phyloP scores from a whole-genome alignment of 35 echinoderm and acorn worm species.

The Ophiothrix spiculata region DNA sequence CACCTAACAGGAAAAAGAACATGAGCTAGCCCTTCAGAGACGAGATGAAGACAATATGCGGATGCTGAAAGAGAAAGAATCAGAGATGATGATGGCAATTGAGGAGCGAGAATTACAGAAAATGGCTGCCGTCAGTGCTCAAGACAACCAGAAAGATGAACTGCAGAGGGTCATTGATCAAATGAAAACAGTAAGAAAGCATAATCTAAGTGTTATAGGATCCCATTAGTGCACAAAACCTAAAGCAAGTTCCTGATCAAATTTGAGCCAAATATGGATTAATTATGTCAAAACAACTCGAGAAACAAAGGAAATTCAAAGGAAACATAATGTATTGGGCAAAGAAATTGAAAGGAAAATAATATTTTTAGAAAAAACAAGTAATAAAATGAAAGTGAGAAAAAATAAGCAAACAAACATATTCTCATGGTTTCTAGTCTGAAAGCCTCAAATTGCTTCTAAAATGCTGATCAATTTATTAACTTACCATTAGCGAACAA shows the following conservation, averaged over 20 bases:
- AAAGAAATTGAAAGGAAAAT: too few species aligned
- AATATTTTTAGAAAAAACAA: too few species aligned
- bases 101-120: conserved; percentile 98
- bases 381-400: too few species aligned
- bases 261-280: background rate
- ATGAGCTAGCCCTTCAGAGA: conserved; percentile 68
- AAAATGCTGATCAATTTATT: too few species aligned
- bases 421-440: too few species aligned
- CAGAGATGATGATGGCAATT: conserved; percentile 99
- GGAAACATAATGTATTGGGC: too few species aligned
- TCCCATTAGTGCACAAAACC: background rate
- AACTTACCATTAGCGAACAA: too few species aligned
- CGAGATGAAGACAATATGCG: conserved; percentile 54
- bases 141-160: conserved; percentile 97
- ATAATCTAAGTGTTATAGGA: background rate
- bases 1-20: too few species aligned
- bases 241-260: background rate
- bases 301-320: too few species aligned
- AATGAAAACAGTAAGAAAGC: conserved; percentile 77
- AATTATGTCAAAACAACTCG: background rate
- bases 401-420: too few species aligned
- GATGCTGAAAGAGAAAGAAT: conserved; percentile 82
- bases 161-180: conserved; percentile 83
- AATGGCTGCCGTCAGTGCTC: conserved; percentile 94
- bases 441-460: too few species aligned